Evolutionary conservation across 1,140 invertebrate genomes (phyloP), one percentile per base, ranked within the genome.

Genomic region (Melipona quadrifasciata): DNA sequence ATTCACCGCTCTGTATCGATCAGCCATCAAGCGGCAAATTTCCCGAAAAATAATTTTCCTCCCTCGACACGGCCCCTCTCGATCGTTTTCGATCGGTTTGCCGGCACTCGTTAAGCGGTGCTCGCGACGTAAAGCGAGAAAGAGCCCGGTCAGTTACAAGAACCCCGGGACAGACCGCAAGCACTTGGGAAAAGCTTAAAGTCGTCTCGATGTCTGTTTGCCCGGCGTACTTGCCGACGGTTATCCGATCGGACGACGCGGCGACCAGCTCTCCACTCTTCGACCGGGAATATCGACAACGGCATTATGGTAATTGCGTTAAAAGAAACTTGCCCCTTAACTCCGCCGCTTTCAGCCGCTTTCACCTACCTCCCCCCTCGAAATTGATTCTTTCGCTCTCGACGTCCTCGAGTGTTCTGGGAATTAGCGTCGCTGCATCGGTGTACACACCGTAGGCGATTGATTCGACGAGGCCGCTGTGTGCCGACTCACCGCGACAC

Each of bases 41-140:
- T 75, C 47, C 68, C 70, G 83, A 57, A 53, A 47, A 88, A 85
- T 88, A 88, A 88, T 79, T 82, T 31, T 55, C 47, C 34, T 17
- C 17, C 16, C 71, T 3, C 55, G 64, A 21, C 34, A 2, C 17
- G n/a, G 14, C 6, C 1, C 19, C 39, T 47, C 3, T 14, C 34
- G 57, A 47, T 47, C 39, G 39, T 47, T 64, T 31, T 16, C n/a
- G 0, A 19, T 51, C 1, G 27, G 6, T 57, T 57, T 39, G 24
- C 39, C 14, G 1, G 12, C 10, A 58, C 72, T 61, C 39, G 80
- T 71, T 87, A 65, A 82, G 16, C 58, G 70, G 10, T 19, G 58
- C 58, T 14, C 2, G 16, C 27, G 2, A 1, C 34, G 31, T 70
- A 39, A 47, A 55, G 57, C 55, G 16, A 39, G 21, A 39, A 27